Evolutionary conservation across 2,797 vertebrate genomes (phyloP).

Genomic region (Limosa lapponica): DNA sequence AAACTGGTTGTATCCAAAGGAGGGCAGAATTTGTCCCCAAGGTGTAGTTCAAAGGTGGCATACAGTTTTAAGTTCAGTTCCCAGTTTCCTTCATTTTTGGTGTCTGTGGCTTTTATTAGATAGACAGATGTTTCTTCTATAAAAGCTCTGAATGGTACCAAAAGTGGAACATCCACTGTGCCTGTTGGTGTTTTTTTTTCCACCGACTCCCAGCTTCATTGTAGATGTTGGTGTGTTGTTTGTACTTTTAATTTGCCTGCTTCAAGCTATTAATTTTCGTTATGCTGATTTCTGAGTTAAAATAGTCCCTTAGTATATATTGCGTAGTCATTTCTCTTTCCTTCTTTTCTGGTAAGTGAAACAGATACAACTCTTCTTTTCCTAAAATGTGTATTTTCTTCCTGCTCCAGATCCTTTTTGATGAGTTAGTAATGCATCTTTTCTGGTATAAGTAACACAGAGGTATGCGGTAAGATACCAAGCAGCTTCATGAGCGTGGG

Average conservation of each 20-base stretch:
- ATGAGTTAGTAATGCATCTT: not conserved
- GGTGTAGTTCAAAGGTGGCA: not conserved
- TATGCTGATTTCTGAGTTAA: not conserved
- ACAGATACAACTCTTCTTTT: not conserved
- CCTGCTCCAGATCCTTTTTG: not conserved
- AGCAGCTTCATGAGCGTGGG: not conserved
- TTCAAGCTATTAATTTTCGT: not conserved
- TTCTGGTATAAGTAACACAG: not conserved
- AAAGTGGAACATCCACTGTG: not conserved
- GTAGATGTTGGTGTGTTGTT: not conserved
- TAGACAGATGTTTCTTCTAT: not conserved
- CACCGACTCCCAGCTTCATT: not conserved
- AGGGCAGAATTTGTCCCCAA: not conserved
- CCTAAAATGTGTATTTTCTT: fast-evolving
- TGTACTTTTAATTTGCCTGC: not conserved
- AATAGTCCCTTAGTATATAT: not conserved
- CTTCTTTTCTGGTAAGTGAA: not conserved
- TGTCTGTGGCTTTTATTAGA: not conserved
- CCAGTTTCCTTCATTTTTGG: not conserved
- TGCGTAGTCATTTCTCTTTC: not conserved
- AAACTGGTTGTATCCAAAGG: not conserved
- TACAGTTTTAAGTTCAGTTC: not conserved
- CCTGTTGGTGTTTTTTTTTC: not conserved
- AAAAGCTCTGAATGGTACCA: not conserved
- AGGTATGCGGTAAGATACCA: not conserved